Evolutionary conservation across 2,888 invertebrate genomes (phyloP), one percentile per base, ranked within the genome.

Genomic region (Napeogenes sylphis): DNA sequence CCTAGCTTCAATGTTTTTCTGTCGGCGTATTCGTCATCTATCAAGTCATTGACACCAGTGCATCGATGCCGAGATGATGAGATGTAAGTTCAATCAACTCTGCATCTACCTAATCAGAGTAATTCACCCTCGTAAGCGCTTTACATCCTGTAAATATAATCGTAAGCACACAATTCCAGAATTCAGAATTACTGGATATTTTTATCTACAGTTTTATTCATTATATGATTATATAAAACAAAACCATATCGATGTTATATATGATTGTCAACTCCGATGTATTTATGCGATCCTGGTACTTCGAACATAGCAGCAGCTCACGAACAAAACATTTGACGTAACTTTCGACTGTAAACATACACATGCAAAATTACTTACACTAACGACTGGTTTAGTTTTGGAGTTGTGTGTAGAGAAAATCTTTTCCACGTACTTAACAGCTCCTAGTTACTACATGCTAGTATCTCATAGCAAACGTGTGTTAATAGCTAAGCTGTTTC

Each of bases 401-500:
- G 74, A 54, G 78, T 71, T 77, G 77, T 80, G 79, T 82, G 78
- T 79, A 79, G 81, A 82, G 84, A 85, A 86, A 85, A 85, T 79
- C 76, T 79, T 85, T 84, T 83, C 80, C 75, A 64, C 65, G 68
- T 73, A 70, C 70, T 69, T 72, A 63, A 64, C 54, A 62, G 63
- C 59, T 61, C 58, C 64, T 65, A 61, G 66, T 70, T 65, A 67
- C 71, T 69, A 70, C 71, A 73, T 81, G 80, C 85, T 84, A 85
- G 87, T 88, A 87, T 88, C 87, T 88, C 85, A 87, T 85, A 84
- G 84, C 83, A 82, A 78, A 84, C 86, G 86, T 83, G 89, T 87
- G 89, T 87, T 88, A 88, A 88, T 87, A 86, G 87, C 85, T 80
- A 85, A 84, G 82, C 81, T 83, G 87, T 89, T 90, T 90, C 90